These are phyloP conservation scores for Gobiocypris rarus DNA, from an alignment of 2,113 vertebrate species.

Conservation along the genomic window DNA sequence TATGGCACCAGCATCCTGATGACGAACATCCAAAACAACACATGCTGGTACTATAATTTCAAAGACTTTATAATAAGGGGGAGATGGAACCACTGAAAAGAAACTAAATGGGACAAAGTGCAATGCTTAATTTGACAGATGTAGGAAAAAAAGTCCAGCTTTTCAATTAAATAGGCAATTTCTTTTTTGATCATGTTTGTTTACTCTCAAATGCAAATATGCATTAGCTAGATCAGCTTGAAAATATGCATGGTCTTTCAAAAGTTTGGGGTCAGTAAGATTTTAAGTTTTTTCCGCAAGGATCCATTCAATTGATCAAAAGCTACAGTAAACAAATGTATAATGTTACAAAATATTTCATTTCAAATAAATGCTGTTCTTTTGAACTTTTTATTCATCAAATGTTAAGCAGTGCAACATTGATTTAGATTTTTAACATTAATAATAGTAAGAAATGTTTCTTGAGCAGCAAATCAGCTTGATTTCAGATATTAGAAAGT, in stretches of 20 bases:
- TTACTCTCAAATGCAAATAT: background rate
- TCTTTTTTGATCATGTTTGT: slow-evolving; percentile 13
- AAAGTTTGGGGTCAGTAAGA: too few species aligned
- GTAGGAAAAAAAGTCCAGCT: background rate
- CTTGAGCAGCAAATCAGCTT: background rate
- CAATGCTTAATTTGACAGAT: background rate
- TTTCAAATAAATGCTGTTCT: background rate
- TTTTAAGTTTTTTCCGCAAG: background rate
- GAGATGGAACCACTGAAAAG: background rate
- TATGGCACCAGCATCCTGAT: background rate
- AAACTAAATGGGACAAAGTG: background rate
- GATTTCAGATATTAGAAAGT: background rate
- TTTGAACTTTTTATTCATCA: background rate
- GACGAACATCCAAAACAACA: background rate
- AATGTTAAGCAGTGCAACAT: background rate
- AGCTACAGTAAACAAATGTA: background rate
- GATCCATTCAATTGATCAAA: background rate
- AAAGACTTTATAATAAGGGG: background rate
- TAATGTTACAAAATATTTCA: background rate
- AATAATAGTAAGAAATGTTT: background rate
- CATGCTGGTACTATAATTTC: background rate
- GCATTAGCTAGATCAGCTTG: background rate
- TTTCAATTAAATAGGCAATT: background rate
- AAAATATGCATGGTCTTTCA: background rate
- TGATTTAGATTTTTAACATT: background rate